Base-by-base conservation (phyloP, 2,797 vertebrate species). In the Hydrolagus colliei region DNA sequence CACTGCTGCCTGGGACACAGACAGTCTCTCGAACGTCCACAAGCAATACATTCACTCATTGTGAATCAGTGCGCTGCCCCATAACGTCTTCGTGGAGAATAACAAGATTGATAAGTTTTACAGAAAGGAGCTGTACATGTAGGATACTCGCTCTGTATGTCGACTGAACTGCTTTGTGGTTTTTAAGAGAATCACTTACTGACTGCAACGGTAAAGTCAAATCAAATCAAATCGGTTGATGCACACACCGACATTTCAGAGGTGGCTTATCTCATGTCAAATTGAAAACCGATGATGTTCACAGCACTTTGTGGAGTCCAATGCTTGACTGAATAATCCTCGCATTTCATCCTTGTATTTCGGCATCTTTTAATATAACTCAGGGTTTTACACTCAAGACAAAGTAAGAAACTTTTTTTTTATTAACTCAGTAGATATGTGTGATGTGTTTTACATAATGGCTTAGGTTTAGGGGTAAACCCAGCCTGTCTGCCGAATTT, bases 41-140 rank as follows among this genome's bases (percentile, higher is more conserved):
- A 82, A 65, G 79, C 79, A 68, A 67, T 11, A 68, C 20, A 9
- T 35, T 41, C 79, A 82, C 8, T 4, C 14, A 35, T 22, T 16
- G 68, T 67, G 79, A 82, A 68, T 62, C 79, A 68, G 9, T 35
- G 63, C 13, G 20, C 16, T 35, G 32, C 16, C 41, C 27, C 16
- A 20, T 27, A 82, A 82, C 18, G 11, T 82, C 63, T 18, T 32
- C 20, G 35, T 16, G 16, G 61, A 82, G 68, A 82, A 68, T 35
- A 82, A 82, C 78, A 67, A 80, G 62, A 79, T 63, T 67, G 78
- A 82, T 27, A 82, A 82, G 63, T 18, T 18, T 82, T 65, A 35
- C 22, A 27, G 41, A 9, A 82, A 68, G 16, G 27, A 82, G 16
- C 10, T 82, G 27, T 20, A 27, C 14, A 52, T 68, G 9, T 32